A percentile compares a stretch with the other conserved stretches of the same genome.
Conservation (phyloP, 2,113 vertebrate species). For the Pycnonotus jocosus region DNA sequence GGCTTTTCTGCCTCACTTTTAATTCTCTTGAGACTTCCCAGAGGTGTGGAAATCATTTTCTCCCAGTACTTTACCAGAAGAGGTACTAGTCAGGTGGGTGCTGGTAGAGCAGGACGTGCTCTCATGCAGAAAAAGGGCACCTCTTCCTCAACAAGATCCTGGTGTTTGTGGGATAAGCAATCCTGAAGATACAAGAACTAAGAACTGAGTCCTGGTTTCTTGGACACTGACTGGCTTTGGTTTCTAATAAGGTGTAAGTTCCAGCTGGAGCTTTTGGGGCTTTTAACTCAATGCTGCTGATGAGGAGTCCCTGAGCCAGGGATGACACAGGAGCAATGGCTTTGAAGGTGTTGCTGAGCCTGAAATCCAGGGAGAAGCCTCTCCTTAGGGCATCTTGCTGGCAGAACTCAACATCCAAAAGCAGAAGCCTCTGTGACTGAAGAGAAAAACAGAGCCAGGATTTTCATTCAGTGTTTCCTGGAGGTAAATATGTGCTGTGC, state of each 20-base stretch:
- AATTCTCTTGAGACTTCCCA: not conserved
- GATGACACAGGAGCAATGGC: not conserved
- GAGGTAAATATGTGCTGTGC: not conserved
- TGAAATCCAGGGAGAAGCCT: not conserved
- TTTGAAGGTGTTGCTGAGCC: not conserved
- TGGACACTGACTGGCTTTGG: not conserved
- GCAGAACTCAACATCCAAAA: not conserved
- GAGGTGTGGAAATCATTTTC: not conserved
- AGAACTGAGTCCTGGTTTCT: not conserved
- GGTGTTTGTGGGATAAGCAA: not conserved
- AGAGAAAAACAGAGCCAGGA: not conserved
- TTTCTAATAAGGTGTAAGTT: not conserved
- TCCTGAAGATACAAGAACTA: not conserved
- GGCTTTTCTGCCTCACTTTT: not conserved
- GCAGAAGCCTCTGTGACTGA: not conserved
- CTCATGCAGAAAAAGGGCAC: not conserved
- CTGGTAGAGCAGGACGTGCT: not conserved
- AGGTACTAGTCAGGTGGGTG: accelerated
- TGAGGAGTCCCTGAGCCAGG: not conserved
- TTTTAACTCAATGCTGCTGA: not conserved
- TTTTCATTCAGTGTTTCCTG: not conserved
- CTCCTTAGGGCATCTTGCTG: not conserved
- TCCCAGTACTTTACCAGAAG: not conserved
- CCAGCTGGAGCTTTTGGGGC: not conserved
- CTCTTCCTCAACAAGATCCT: not conserved